These are phyloP conservation scores for Lasiommata megera DNA, from an alignment of 2,888 invertebrate species.

Conservation along the genomic window DNA sequence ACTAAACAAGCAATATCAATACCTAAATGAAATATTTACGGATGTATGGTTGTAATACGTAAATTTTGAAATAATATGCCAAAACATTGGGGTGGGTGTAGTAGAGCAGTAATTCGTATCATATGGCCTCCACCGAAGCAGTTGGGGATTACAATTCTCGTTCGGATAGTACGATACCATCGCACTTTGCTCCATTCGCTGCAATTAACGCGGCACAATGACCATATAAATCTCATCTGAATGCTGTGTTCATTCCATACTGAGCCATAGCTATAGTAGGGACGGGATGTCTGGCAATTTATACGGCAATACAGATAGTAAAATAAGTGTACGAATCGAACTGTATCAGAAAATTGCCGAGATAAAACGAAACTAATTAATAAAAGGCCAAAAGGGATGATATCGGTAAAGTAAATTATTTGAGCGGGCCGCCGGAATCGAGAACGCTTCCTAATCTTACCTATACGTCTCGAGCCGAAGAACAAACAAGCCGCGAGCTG, in stretches of 20 bases:
- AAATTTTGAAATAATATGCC: slow-evolving; percentile 6
- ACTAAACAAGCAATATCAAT: no score
- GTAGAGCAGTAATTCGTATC: slow-evolving; percentile 26
- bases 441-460: slow-evolving; percentile 68
- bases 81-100: slow-evolving; percentile 6
- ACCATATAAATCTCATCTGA: slow-evolving; percentile 75
- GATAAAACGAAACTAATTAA: slow-evolving; percentile 52
- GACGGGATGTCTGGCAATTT: slow-evolving; percentile 17
- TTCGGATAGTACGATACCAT: slow-evolving; percentile 67
- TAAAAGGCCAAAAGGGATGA: slow-evolving; percentile 44
- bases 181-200: slow-evolving; percentile 70
- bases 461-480: slow-evolving; percentile 75
- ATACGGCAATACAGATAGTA: slow-evolving; percentile 21
- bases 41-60: background rate
- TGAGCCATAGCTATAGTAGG: slow-evolving; percentile 42
- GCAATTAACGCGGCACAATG: slow-evolving; percentile 78
- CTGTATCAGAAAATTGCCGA: slow-evolving; percentile 21
- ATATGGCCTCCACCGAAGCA: slow-evolving; percentile 40
- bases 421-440: slow-evolving; percentile 48
- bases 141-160: slow-evolving; percentile 62
- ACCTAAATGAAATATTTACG: background rate
- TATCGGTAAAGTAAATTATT: slow-evolving; percentile 46
- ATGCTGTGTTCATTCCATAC: slow-evolving; percentile 63
- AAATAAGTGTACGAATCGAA: slow-evolving; percentile 14
- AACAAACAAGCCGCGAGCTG: slow-evolving; percentile 78